Base-by-base conservation (phyloP, 2,888 invertebrate genomes). In the Drosophila emarginata region DNA sequence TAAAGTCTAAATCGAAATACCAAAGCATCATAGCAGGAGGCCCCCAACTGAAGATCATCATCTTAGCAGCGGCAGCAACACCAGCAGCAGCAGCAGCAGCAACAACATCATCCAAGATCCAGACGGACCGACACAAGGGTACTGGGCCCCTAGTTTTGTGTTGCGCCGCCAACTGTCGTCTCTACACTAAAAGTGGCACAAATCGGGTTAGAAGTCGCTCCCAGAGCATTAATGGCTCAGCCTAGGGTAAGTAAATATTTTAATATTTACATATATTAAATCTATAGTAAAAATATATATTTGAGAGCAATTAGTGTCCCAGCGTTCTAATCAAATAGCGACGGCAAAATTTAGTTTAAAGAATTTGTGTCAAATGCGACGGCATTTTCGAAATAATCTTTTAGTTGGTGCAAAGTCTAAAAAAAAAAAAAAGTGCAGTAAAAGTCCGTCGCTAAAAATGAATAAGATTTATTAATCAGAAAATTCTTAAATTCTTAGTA, bases 141-240 rank as follows among this genome's bases (percentile, higher is more conserved):
- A 83, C 76, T 68, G 75, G 69, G 61, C 67, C 77, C 71, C 79
- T 63, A 73, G 72, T 68, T 79, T 79, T 77, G 85, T 80, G 88
- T 89, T 90, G 90, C 81, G 79, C 81, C 88, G 85, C 81, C 81
- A 83, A 83, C 71, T 79, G 85, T 88, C 62, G 80, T 79, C 81
- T 84, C 79, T 85, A 90, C 76, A 80, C 88, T 80, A 88, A 92
- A 92, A 91, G 92, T 92, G 92, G 92, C 92, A 92, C 92, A 91
- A 91, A 89, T 91, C 91, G 92, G 92, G 91, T 89, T 92, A 90
- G 92, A 92, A 88, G 85, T 91, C 90, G 91, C 91, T 92, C 92
- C 92, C 89, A 91, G 92, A 92, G 92, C 92, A 92, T 92, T 92
- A 88, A 92, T 92, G 92, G 92, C 92, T 92, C 92, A 92, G 90